These are phyloP conservation scores for Tipula confusa DNA, from an alignment of 2,888 invertebrate species.

Conservation along the genomic window DNA sequence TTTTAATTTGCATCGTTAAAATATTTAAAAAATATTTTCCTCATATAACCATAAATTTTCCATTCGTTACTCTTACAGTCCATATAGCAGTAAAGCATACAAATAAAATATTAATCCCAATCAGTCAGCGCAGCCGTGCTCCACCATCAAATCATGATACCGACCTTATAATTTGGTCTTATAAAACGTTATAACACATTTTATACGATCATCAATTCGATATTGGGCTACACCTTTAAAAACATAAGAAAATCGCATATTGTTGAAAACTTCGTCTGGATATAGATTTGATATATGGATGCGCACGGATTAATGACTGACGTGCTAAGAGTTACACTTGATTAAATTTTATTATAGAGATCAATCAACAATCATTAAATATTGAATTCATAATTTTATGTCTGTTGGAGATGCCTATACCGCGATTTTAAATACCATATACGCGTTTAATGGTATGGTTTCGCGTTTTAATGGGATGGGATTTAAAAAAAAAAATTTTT, in stretches of 20 bases:
- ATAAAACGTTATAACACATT: background rate
- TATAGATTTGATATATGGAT: background rate
- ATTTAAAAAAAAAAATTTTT: background rate
- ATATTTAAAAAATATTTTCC: background rate
- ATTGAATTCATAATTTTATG: slow-evolving; percentile 6
- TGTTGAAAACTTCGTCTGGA: background rate
- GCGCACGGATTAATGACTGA: background rate
- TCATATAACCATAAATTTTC: background rate
- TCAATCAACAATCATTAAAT: slow-evolving; percentile 8
- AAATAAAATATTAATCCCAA: background rate
- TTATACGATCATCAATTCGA: background rate
- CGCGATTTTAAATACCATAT: background rate
- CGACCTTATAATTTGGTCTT: background rate
- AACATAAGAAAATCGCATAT: background rate
- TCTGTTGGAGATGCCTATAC: background rate
- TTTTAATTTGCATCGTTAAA: slow-evolving; percentile 20
- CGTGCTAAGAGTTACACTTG: slow-evolving; percentile 14
- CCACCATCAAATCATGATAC: background rate
- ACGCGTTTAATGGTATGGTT: background rate
- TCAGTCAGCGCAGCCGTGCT: background rate
- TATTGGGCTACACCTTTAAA: background rate
- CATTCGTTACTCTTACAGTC: background rate
- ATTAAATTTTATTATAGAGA: slow-evolving; percentile 25
- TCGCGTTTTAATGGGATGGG: background rate
- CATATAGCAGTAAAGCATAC: background rate